Base-by-base conservation (phyloP, 1,140 invertebrate species). In the Leptoteleia sp. region DNA sequence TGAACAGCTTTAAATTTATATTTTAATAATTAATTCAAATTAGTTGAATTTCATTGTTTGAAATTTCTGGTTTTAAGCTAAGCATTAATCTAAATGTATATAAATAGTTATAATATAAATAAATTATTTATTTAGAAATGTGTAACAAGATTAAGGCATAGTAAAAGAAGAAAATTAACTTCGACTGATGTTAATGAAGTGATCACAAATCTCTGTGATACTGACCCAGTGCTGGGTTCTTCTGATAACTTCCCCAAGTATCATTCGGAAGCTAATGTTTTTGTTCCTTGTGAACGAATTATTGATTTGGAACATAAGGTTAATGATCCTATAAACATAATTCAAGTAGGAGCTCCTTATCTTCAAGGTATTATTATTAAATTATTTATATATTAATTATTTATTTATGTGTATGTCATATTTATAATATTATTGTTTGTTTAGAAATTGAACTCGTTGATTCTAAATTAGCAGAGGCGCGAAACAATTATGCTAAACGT, bases 131-230 rank as follows among this genome's bases (percentile, higher is more conserved):
- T 83, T 12, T 13, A 89, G 88, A 89, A 90, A 89, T 90, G 88
- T 54, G 83, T 87, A 4, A 89, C 84, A 8, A 88, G 88, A 76
- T 64, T 90, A n/a, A 85, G 83, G 54, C 87, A 90, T 13, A 89
- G 87, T 47, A 88, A 85, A 80, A 76, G 85, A 50, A 81, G 76
- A 79, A 84, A 86, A 22, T 29, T 90, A 1, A 89, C 84, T 0
- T 84, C 87, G 0, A 70, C 17, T 2, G 88, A 90, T 68, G 86
- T 90, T 3, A 90, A 90, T 42, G 76, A 86, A 37, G 89, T 89
- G 4, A 83, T 90, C 9, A 85, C 87, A 6, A 88, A 83, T 79
- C 80, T 90, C 0, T 90, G 85, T 25, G 87, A 89, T 45, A 77
- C 75, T 17, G 87, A 90, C 71, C 89, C 89, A 9, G 61, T 89